Evolutionary conservation across 2,113 vertebrate species (phyloP).

Genomic region (Dasyprocta punctata): DNA sequence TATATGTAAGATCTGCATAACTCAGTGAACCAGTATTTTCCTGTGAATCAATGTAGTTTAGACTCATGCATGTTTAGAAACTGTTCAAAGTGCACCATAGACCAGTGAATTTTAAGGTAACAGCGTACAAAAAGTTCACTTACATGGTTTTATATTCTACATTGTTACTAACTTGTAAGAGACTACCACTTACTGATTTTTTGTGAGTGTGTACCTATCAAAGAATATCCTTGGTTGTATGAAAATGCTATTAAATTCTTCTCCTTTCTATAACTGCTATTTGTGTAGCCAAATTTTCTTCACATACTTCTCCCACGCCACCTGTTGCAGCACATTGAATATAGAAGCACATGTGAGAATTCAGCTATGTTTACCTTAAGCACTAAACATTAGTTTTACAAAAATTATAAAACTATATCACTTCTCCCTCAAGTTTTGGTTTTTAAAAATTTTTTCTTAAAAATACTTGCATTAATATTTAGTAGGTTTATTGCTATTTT

Average conservation of each 20-base stretch:
- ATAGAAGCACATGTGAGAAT: neutral
- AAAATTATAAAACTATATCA: neutral
- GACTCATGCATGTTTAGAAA: conserved; percentile 13
- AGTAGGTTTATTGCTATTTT: conserved; percentile 24
- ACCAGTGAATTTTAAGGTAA: neutral
- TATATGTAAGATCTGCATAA: neutral
- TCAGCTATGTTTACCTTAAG: neutral
- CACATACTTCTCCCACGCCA: neutral
- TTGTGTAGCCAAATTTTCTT: neutral
- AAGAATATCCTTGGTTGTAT: neutral
- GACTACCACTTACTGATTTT: neutral
- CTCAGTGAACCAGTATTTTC: neutral
- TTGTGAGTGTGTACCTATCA: neutral
- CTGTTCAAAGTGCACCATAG: neutral
- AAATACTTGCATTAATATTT: neutral
- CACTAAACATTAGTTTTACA: neutral
- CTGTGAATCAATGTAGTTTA: neutral
- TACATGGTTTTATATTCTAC: neutral
- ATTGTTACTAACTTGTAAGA: neutral
- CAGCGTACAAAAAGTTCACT: neutral
- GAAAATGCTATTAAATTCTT: conserved; percentile 2
- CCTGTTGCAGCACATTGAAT: neutral
- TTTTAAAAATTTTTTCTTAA: conserved; percentile 6
- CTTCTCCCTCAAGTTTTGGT: neutral
- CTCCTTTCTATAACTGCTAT: neutral